Conservation (phyloP, 2,797 vertebrate species). For the Spondyliosoma cantharus region DNA sequence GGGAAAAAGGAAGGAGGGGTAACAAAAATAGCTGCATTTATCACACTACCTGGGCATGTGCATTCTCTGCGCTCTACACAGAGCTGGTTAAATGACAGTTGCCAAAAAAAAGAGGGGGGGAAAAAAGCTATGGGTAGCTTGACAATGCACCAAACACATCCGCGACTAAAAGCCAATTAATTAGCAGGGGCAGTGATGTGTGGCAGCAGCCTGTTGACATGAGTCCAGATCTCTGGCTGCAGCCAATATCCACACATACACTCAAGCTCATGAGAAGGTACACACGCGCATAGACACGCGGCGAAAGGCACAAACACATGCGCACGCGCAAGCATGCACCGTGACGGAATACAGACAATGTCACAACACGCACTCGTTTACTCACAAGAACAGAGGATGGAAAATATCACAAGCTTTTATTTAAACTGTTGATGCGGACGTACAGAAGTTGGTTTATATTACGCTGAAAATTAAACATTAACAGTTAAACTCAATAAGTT, state of each 20-base stretch:
- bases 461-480: constrained; percentile 17
- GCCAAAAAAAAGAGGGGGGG: constrained; percentile 64
- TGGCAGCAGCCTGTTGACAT: constrained; percentile 87
- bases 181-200: constrained; percentile 86
- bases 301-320: constrained; percentile 46
- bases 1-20: neutral
- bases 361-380: constrained; percentile 48
- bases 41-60: constrained; percentile 46
- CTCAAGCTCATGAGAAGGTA: constrained; percentile 43
- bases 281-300: constrained; percentile 39
- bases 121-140: constrained; percentile 74
- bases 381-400: neutral
- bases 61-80: constrained; percentile 32
- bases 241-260: constrained; percentile 75
- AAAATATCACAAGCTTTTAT: constrained; percentile 27
- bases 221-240: constrained; percentile 83
- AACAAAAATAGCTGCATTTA: constrained; percentile 47
- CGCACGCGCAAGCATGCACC: constrained; percentile 34
- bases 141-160: constrained; percentile 84
- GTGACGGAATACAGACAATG: constrained; percentile 57
- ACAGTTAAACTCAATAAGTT: constrained; percentile 12
- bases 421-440: constrained; percentile 26
- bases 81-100: constrained; percentile 74
- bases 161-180: constrained; percentile 87
- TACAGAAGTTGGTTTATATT: constrained; percentile 6